Evolutionary conservation across 1,140 invertebrate species (phyloP).

Genomic region (Ctenoplectra terminalis): DNA sequence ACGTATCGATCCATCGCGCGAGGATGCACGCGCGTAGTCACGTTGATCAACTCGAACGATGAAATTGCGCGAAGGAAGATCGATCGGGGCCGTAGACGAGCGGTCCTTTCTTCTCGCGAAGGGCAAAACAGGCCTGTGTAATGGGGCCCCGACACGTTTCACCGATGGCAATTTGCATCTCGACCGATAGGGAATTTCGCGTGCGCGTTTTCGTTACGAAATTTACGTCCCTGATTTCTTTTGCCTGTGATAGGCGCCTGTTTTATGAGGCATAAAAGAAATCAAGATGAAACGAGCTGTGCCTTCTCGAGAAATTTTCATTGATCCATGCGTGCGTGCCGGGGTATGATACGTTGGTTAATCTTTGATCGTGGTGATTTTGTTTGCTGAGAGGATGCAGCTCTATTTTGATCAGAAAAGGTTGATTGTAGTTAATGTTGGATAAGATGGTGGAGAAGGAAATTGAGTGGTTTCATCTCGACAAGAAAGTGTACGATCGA

Average conservation of each 20-base stretch:
- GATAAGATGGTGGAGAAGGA: too few relatives aligned
- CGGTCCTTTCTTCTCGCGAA: conserved; percentile 15
- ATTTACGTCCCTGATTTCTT: background rate
- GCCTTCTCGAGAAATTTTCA: too few relatives aligned
- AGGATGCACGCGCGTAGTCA: background rate
- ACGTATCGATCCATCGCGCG: conserved; percentile 25
- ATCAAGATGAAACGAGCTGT: too few relatives aligned
- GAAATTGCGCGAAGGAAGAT: conserved; percentile 51
- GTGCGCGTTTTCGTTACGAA: background rate
- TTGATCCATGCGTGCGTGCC: too few relatives aligned
- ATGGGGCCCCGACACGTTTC: conserved; percentile 6
- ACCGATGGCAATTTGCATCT: background rate
- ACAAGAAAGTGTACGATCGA: too few relatives aligned
- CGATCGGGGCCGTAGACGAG: conserved; percentile 32
- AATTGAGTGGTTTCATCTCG: too few relatives aligned
- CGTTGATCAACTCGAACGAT: conserved; percentile 39
- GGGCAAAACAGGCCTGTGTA: background rate
- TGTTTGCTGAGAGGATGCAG: background rate
- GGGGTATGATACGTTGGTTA: background rate
- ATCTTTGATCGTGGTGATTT: background rate
- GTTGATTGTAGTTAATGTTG: too few relatives aligned
- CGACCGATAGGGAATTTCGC: background rate
- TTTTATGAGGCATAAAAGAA: too few relatives aligned
- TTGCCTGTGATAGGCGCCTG: background rate
- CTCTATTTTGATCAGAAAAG: background rate